phyloP scores from a whole-genome alignment of 2,113 vertebrate species.

The Scytalopus superciliaris region DNA sequence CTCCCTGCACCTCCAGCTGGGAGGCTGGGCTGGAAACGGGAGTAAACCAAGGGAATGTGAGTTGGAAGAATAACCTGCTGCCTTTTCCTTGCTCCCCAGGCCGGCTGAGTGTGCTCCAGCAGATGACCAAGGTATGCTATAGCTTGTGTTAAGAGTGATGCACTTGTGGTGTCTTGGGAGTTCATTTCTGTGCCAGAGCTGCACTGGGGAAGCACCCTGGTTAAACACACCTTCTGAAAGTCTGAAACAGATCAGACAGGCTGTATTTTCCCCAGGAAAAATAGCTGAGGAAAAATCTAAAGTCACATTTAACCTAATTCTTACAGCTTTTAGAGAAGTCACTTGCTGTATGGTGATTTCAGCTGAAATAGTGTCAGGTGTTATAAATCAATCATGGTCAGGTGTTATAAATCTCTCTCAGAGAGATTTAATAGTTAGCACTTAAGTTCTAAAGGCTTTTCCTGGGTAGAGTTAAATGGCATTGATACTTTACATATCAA shows the following conservation, averaged over 20 bases:
- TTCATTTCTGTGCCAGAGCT: background rate
- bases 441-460: background rate
- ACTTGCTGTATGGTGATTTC: rapidly evolving
- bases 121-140: background rate
- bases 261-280: background rate
- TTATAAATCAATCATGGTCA: no score
- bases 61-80: background rate
- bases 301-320: background rate
- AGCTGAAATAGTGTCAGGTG: background rate
- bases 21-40: background rate
- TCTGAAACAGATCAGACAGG: rapidly evolving
- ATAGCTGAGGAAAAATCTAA: rapidly evolving
- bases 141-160: rapidly evolving
- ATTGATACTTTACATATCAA: rapidly evolving
- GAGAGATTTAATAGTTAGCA: background rate
- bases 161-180: rapidly evolving
- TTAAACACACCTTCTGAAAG: rapidly evolving
- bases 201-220: rapidly evolving
- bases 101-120: background rate
- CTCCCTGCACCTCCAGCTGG: background rate
- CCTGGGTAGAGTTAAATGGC: rapidly evolving
- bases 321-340: rapidly evolving
- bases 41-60: rapidly evolving
- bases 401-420: no score
- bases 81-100: background rate